Evolutionary conservation across 2,113 vertebrate species (phyloP), one percentile per base, ranked within the genome.

Genomic region (Melanerpes aurifrons): DNA sequence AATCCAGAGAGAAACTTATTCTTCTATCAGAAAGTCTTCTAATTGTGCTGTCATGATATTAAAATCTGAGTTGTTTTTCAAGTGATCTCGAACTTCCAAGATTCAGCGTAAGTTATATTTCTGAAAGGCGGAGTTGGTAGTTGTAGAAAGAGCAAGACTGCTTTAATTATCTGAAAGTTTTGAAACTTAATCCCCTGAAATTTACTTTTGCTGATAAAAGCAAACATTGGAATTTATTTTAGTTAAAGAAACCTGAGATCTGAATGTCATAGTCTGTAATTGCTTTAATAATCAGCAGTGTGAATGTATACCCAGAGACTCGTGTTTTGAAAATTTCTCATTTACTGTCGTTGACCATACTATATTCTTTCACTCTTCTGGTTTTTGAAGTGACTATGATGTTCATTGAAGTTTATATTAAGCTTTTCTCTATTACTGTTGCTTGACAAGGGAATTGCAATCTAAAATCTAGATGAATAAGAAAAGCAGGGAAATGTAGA

Each of bases 111-210:
- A 87, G 90, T 89, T 93, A 21, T 83, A 48, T 85, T 92, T 95
- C 81, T 94, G 74, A 92, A 94, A 76, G 70, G 57, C 82, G 58
- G 81, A 94, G 54, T 90, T 96, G 90, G 59, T 93, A 58, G 86
- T 78, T 92, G n/a, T 73, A 83, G 71, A 83, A 92, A 93, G 78
- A 83, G 56, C 81, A 90, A 92, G 54, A 76, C 56, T 86, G 61
- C 45, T 93, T 95, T 95, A 95, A 92, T 96, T 94, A 93, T 77
- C 68, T 95, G 35, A 3, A 95, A 70, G 24, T 92, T 95, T 92
- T 92, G 76, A 92, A 89, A 73, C 66, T 43, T 96, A 96, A 96
- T 95, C 87, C 54, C 32, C 57, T 96, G 83, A 91, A 94, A 97
- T 95, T 96, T 95, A 85, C 89, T 94, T 95, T 86, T 91, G 40